Base-by-base conservation (phyloP, 2,888 invertebrate genomes). In the Caenorhabditis sp. region DNA sequence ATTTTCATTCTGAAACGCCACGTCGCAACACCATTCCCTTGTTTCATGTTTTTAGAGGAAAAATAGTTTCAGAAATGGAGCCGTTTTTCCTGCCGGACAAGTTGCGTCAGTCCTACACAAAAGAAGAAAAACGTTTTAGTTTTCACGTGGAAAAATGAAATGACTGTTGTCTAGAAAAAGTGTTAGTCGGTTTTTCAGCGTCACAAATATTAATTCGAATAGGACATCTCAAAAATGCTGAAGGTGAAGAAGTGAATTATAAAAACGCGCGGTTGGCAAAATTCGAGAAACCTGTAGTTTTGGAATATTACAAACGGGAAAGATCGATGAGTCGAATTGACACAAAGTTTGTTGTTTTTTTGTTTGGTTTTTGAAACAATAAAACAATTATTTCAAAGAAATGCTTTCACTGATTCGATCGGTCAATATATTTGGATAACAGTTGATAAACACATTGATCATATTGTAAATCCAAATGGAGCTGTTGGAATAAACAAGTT, bases 371-470 rank as follows among this genome's bases (percentile, higher is more conserved):
- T n/a, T n/a, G n/a, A n/a, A n/a, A n/a, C n/a, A n/a, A n/a, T n/a
- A n/a, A n/a, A n/a, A n/a, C 19, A 55, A n/a, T 49, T 17, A 10
- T 12, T 14, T 26, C 71, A 51, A 43, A 82, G 80, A 62, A 72
- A 73, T 8, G 77, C 79, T 4, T 84, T 77, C 69, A 77, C 83
- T 24, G 84, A 84, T 57, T 72, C 75, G 12, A 65, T 81, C n/a
- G 81, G 82, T 1, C 82, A 84, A 54, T 84, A 80, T 63, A 58
- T 84, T 19, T 84, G 84, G 84, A 65, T 84, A 0, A 72, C 79
- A 2, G 58, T 84, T 12, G 75, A 81, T n/a, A 73, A 69, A 17
- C 81, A 84, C n/a, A 51, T 79, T 19, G 59, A 69, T 10, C 61
- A 69, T 12, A 53, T 43, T 12, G 55, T 51, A n/a, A 83, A 84